Conservation (phyloP, 2,113 vertebrate species). For the Rutilus rutilus region DNA sequence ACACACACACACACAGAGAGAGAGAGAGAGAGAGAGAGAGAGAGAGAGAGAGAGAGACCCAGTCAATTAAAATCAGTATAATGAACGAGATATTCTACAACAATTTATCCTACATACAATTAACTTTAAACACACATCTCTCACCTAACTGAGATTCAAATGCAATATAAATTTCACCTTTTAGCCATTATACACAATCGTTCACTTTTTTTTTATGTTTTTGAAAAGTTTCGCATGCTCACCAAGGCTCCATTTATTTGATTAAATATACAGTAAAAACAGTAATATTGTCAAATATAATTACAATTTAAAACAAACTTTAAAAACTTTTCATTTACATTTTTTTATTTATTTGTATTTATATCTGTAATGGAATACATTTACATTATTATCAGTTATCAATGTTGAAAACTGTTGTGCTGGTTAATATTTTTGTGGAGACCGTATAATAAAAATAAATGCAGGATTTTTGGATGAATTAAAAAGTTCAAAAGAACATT, state of each 20-base stretch:
- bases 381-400: not conserved
- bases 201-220: not conserved
- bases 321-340: not conserved
- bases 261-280: not conserved
- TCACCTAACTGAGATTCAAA: not conserved
- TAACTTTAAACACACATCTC: not conserved
- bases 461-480: not conserved
- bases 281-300: not conserved
- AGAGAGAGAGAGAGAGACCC: too few relatives aligned
- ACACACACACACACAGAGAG: not conserved
- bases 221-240: not conserved
- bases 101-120: not conserved
- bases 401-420: not conserved
- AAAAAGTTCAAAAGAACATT: not conserved
- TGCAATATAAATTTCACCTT: not conserved
- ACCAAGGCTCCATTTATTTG: not conserved
- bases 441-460: not conserved
- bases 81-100: not conserved
- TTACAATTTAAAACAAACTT: not conserved
- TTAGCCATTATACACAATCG: not conserved
- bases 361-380: not conserved
- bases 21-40: not conserved
- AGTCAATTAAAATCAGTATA: conserved; percentile 6
- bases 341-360: not conserved
- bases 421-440: not conserved